A percentile compares a stretch with the other conserved stretches of the same genome.
These are phyloP conservation scores for Atta cephalotes DNA, from an alignment of 1,140 invertebrate species.

Conservation along the genomic window DNA sequence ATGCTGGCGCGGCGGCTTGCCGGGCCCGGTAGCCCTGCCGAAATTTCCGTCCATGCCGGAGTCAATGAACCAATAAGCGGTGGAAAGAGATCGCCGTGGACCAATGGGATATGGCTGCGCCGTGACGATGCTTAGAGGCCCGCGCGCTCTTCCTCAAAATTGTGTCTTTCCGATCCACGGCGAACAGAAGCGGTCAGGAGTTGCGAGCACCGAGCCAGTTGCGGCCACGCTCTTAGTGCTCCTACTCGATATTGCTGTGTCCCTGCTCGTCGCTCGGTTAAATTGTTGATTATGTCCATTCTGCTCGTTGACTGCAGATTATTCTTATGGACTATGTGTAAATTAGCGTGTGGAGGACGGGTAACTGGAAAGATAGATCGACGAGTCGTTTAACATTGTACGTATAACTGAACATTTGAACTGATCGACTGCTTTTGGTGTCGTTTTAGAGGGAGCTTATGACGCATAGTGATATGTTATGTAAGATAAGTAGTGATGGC, in stretches of 20 bases:
- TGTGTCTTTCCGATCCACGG: conserved; percentile 86
- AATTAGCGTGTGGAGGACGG: conserved; percentile 67
- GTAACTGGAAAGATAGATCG: neutral
- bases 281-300: conserved; percentile 87
- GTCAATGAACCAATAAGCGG: conserved; percentile 79
- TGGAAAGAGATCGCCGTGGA: conserved; percentile 82
- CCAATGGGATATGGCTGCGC: conserved; percentile 82
- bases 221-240: neutral
- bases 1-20: neutral
- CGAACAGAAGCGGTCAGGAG: conserved; percentile 76
- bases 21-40: conserved; percentile 70
- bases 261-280: conserved; percentile 81
- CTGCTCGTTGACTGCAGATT: conserved; percentile 80
- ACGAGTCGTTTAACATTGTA: neutral
- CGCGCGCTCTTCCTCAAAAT: conserved; percentile 86
- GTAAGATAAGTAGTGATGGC: neutral
- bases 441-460: neutral
- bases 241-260: conserved; percentile 66
- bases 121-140: conserved; percentile 83
- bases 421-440: neutral
- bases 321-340: conserved; percentile 62
- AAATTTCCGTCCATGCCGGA: conserved; percentile 77
- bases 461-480: neutral
- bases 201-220: neutral
- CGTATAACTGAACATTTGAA: neutral